phyloP scores from a whole-genome alignment of 2,113 vertebrate species.

The Emydura subglobosa region DNA sequence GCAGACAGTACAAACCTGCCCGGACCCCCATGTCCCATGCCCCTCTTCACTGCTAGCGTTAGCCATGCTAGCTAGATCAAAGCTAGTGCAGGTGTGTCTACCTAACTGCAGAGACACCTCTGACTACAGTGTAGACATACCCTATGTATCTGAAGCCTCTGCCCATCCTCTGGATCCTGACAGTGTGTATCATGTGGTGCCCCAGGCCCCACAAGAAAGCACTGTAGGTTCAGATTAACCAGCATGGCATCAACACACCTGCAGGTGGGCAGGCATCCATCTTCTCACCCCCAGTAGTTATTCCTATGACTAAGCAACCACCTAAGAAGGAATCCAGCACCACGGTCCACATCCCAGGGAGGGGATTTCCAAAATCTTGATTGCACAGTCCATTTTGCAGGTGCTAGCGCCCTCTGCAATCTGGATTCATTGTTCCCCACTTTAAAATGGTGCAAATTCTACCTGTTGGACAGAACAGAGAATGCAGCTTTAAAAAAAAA shows the following conservation, averaged over 20 bases:
- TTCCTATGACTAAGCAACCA: not conserved
- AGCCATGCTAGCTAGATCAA: no score
- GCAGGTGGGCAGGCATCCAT: not conserved
- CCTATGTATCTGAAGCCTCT: not conserved
- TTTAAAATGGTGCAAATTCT: not conserved
- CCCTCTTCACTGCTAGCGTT: no score
- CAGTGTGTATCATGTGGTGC: not conserved
- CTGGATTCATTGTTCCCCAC: not conserved
- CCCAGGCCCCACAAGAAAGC: not conserved
- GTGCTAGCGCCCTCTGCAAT: not conserved
- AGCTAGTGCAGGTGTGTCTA: no score
- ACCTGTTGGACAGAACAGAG: accelerated
- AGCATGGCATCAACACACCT: not conserved
- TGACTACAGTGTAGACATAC: no score
- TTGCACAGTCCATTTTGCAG: not conserved
- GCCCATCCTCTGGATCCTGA: not conserved
- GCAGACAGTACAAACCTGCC: no score
- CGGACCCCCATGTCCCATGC: no score
- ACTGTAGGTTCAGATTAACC: not conserved
- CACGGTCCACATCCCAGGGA: not conserved
- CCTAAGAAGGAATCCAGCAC: not conserved
- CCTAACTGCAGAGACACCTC: no score
- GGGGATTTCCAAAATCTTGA: not conserved
- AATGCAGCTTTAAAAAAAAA: not conserved
- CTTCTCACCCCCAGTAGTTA: not conserved